Evolutionary conservation across 2,888 invertebrate species (phyloP).

Genomic region (Margaritifera margaritifera): DNA sequence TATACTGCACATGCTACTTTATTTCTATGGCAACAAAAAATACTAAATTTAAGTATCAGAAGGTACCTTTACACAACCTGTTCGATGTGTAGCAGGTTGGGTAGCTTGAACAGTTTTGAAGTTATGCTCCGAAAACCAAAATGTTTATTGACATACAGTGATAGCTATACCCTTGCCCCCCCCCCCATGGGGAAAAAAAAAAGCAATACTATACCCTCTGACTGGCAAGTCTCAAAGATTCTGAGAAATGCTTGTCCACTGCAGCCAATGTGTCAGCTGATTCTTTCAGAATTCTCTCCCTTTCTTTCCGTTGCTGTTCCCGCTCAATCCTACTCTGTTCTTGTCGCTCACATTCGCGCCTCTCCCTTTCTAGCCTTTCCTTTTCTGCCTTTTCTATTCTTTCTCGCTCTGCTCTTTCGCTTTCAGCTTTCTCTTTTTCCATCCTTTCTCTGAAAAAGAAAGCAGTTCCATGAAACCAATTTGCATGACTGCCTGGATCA

Average conservation of each 20-base stretch:
- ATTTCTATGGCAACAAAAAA: too few species aligned
- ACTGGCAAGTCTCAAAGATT: slow-evolving; percentile 78
- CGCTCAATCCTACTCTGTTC: slow-evolving; percentile 37
- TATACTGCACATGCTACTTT: too few species aligned
- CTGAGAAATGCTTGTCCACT: slow-evolving; percentile 90
- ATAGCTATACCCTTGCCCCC: background rate
- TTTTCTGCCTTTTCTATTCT: slow-evolving; percentile 73
- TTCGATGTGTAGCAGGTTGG: slow-evolving; percentile 6
- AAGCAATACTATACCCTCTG: slow-evolving; percentile 48
- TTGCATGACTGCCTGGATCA: background rate
- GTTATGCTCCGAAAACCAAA: background rate
- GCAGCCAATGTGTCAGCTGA: slow-evolving; percentile 65
- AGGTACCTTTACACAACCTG: too few species aligned
- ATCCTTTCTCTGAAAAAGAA: slow-evolving; percentile 49
- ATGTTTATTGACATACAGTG: background rate
- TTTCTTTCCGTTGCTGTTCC: slow-evolving; percentile 51
- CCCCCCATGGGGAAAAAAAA: background rate
- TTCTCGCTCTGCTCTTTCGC: slow-evolving; percentile 74
- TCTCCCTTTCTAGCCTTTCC: slow-evolving; percentile 52
- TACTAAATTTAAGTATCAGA: too few species aligned
- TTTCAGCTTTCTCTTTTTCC: slow-evolving; percentile 51
- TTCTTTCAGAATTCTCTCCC: slow-evolving; percentile 61
- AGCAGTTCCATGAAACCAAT: background rate
- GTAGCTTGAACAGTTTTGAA: slow-evolving; percentile 30
- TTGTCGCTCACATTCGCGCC: slow-evolving; percentile 63